These are phyloP conservation scores for Euspilapteryx auroguttella DNA, from an alignment of 2,888 invertebrate genomes.

Conservation along the genomic window DNA sequence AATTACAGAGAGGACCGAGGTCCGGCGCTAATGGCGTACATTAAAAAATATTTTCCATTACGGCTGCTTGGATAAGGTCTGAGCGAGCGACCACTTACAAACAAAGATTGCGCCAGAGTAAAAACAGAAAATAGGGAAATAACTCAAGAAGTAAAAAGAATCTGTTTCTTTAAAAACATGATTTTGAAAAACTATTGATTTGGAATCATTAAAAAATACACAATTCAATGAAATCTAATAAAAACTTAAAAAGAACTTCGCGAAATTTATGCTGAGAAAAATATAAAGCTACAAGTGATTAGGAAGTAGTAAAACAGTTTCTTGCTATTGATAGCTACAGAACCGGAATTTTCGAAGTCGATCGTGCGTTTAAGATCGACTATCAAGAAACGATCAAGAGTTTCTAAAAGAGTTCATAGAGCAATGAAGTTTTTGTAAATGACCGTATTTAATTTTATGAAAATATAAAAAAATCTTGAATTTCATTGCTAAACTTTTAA, in stretches of 20 bases:
- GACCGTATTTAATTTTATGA: constrained; percentile 4
- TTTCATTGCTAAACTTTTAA: constrained; percentile 11
- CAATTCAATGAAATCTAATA: too few relatives aligned
- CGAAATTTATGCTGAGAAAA: too few relatives aligned
- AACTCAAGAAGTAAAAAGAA: constrained; percentile 17
- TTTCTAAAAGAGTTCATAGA: constrained; percentile 20
- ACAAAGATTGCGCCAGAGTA: constrained; percentile 17
- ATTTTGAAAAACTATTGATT: too few relatives aligned
- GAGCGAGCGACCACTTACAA: constrained; percentile 16
- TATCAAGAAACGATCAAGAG: constrained; percentile 25
- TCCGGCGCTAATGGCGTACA: constrained; percentile 46
- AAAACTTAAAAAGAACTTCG: too few relatives aligned
- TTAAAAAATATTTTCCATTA: constrained; percentile 55
- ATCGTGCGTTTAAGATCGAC: constrained; percentile 31
- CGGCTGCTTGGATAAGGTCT: constrained; percentile 29
- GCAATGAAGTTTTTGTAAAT: constrained; percentile 13
- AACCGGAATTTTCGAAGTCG: constrained; percentile 19
- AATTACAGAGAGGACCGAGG: constrained; percentile 48
- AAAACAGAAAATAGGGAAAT: constrained; percentile 17
- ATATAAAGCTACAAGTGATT: constrained; percentile 11
- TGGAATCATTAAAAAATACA: too few relatives aligned
- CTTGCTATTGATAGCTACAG: constrained; percentile 1
- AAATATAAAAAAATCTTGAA: constrained; percentile 4
- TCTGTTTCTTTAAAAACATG: too few relatives aligned
- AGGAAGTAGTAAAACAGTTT: not conserved